These are phyloP conservation scores for Polypterus bichir DNA, from an alignment of 2,113 vertebrate species.

Conservation along the genomic window DNA sequence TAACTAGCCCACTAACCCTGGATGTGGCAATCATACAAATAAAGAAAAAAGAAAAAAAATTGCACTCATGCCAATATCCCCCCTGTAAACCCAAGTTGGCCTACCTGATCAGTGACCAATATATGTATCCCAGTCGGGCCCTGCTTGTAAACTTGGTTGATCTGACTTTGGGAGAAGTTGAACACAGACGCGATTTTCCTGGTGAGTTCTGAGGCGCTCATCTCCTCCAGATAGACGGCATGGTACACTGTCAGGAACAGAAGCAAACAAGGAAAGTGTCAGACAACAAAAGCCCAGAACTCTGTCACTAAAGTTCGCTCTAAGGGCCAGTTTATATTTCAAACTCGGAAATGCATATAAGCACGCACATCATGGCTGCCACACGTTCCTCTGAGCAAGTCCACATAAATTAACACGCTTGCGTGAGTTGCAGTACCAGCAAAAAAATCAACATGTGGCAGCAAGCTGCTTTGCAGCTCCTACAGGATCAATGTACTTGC, in stretches of 20 bases:
- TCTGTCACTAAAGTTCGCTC: too few species aligned
- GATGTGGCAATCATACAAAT: constrained; percentile 18
- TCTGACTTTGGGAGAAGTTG: constrained; percentile 71
- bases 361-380: too few species aligned
- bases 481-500: too few species aligned
- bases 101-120: constrained; percentile 85
- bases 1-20: constrained; percentile 8
- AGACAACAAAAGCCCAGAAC: background rate
- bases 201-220: constrained; percentile 76
- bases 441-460: too few species aligned
- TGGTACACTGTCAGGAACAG: constrained; percentile 63
- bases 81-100: too few species aligned
- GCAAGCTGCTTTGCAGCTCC: too few species aligned
- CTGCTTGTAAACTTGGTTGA: constrained; percentile 87
- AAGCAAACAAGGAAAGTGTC: background rate
- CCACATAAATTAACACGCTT: too few species aligned
- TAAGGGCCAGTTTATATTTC: too few species aligned
- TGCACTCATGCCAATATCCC: too few species aligned
- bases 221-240: constrained; percentile 86
- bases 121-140: constrained; percentile 88
- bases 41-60: background rate
- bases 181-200: constrained; percentile 80
- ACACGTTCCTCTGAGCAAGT: too few species aligned
- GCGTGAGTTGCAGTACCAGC: too few species aligned
- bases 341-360: too few species aligned